phyloP scores from a whole-genome alignment of 2,113 vertebrate species.

The Sus scrofa region T2T-Sscrofa CM000812.6:127219501-127220000 shows the following conservation, averaged over 20 bases:
- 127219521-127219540: background rate
- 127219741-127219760: too few species aligned
- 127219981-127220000: background rate
- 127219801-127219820: too few species aligned
- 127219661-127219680: background rate
- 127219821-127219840: too few species aligned
- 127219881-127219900: too few species aligned
- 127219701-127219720: too few species aligned
- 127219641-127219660: background rate
- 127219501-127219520: background rate
- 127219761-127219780: too few species aligned
- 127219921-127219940: background rate
- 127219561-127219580: background rate
- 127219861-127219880: too few species aligned
- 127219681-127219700: too few species aligned
- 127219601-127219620: background rate
- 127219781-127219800: too few species aligned
- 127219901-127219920: too few species aligned
- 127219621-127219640: background rate
- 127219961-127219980: background rate
- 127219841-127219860: too few species aligned
- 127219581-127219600: background rate
- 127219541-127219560: background rate
- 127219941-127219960: background rate
- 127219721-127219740: too few species aligned